A percentile compares a stretch with the other conserved stretches of the same genome.
phyloP scores from a whole-genome alignment of 2,888 invertebrate species.

The Dichetophora obliterata region DNA sequence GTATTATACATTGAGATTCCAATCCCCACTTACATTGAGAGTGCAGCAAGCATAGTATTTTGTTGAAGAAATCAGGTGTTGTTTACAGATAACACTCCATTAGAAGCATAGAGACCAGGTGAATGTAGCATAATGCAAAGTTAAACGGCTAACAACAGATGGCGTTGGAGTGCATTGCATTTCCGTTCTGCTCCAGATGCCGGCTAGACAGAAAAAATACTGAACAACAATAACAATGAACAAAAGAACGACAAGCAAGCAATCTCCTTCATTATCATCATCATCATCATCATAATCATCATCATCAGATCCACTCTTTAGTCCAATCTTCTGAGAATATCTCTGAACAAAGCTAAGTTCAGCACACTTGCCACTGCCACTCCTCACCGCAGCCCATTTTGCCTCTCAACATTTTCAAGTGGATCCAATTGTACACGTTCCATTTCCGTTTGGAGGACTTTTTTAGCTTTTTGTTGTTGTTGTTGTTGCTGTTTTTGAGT shows the following conservation, averaged over 20 bases:
- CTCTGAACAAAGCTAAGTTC: background rate
- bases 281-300: slow-evolving; percentile 20
- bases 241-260: slow-evolving; percentile 9
- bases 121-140: no score
- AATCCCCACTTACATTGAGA: no score
- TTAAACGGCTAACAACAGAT: slow-evolving; percentile 7
- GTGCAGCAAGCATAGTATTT: no score
- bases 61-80: no score
- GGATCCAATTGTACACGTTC: slow-evolving; percentile 46
- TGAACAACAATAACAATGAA: background rate
- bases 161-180: background rate
- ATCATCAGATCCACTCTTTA: background rate
- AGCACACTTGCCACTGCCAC: background rate
- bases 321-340: background rate
- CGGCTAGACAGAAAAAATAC: background rate
- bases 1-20: no score
- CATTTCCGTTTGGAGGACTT: slow-evolving; percentile 46
- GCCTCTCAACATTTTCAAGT: background rate
- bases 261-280: background rate
- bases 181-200: slow-evolving; percentile 31
- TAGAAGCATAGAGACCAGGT: no score
- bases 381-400: background rate
- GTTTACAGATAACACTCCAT: no score
- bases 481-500: background rate
- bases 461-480: no score